Base-by-base conservation (phyloP, 2,888 invertebrate genomes). In the Agelastica alni region DNA sequence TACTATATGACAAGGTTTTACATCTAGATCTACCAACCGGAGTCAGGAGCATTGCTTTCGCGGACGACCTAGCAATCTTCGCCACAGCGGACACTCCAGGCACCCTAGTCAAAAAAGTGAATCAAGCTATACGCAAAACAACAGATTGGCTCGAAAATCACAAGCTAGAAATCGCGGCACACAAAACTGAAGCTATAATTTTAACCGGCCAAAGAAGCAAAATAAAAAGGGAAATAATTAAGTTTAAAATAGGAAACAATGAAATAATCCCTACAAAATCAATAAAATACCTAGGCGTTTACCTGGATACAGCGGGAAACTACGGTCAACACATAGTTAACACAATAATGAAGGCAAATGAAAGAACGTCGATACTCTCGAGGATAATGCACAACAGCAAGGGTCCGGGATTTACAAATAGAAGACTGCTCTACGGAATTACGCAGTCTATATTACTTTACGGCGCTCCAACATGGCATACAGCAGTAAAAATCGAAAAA, bases 341-440 rank as follows among this genome's bases (percentile, higher is more conserved):
- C n/a, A n/a, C n/a, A n/a, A n/a, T n/a, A n/a, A n/a, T n/a, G n/a
- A 30, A 43, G 17, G 43, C 43, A 16, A 22, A 30, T 13, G 5
- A 28, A 3, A 14, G 6, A 28, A 6, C 10, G 2, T 3, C 13
- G 30, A n/a, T 6, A 17, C 1, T 28, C 5, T 20, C 16, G 12
- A 30, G 4, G 16, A 28, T 43, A 2, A 26, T 43, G 13, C 43
- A 28, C 16, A 28, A 43, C 4, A 9, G 28, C 2, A 30, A 17
- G 2, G 30, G 43, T 3, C 43, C 43, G 13, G 17, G 28, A 12
- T 10, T 16, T 10, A 2, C 14, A 2, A 43, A 30, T 3, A 13
- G 43, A 17, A 28, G 14, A 14, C 3, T 14, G 16, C 26, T 30
- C 2, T 26, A 26, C 1, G 43, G 43, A 2, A 30, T 43, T 4